phyloP scores from a whole-genome alignment of 1,140 invertebrate genomes.

The Heliconius melpomene region DNA sequence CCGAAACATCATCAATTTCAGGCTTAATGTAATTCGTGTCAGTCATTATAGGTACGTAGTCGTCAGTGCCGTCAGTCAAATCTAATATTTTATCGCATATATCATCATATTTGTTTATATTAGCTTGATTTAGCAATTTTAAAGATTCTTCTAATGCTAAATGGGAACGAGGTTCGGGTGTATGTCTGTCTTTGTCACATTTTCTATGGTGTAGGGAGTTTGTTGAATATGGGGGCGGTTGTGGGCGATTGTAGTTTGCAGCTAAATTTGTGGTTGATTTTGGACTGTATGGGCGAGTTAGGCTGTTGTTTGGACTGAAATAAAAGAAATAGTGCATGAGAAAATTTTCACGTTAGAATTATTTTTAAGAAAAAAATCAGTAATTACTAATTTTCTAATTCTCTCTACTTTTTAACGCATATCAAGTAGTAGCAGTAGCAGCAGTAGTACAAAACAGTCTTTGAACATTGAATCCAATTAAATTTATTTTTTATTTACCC shows the following conservation, averaged over 20 bases:
- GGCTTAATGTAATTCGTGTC: slow-evolving; percentile 3
- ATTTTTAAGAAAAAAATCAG: too few species aligned
- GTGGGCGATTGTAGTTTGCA: slow-evolving; percentile 74
- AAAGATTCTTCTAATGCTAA: slow-evolving; percentile 73
- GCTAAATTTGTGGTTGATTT: slow-evolving; percentile 71
- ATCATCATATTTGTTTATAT: slow-evolving; percentile 61
- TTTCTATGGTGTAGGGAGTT: slow-evolving; percentile 66
- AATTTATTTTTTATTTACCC: too few species aligned
- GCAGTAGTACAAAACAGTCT: too few species aligned
- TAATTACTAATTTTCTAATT: too few species aligned
- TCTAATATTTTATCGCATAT: slow-evolving; percentile 66
- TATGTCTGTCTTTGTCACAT: slow-evolving; percentile 54
- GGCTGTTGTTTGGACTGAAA: slow-evolving; percentile 76
- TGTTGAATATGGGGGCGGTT: slow-evolving; percentile 76
- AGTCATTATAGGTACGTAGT: slow-evolving; percentile 59
- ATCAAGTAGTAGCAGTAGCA: too few species aligned
- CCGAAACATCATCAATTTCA: slow-evolving; percentile 67
- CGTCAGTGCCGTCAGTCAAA: slow-evolving; percentile 59
- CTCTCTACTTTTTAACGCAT: too few species aligned
- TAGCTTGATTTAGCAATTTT: slow-evolving; percentile 76
- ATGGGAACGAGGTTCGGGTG: slow-evolving; percentile 58
- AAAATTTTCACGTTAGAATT: too few species aligned
- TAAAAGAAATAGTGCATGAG: too few species aligned
- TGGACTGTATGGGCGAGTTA: slow-evolving; percentile 69
- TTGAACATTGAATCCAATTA: too few species aligned